phyloP scores from a whole-genome alignment of 2,113 vertebrate species.

The Danionella cerebrum region DNA sequence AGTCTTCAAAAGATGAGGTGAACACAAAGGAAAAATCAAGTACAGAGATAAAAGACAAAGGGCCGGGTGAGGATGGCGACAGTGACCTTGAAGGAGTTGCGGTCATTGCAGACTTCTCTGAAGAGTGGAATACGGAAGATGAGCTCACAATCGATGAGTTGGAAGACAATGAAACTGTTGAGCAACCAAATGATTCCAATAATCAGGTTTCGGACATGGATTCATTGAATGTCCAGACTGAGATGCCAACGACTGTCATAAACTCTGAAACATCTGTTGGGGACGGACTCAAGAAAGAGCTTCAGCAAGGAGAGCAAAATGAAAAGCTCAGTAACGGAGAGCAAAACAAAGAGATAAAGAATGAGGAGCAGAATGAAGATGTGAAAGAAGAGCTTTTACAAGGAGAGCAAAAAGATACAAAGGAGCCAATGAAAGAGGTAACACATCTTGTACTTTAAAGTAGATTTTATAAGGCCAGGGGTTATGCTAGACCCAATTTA shows the following conservation, averaged over 20 bases:
- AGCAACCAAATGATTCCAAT: background rate
- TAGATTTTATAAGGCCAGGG: too few relatives aligned
- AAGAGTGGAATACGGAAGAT: conserved; percentile 10
- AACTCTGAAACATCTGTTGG: background rate
- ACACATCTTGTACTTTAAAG: too few relatives aligned
- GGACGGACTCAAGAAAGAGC: background rate
- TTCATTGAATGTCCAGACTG: background rate
- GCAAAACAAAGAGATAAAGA: background rate
- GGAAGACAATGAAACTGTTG: background rate
- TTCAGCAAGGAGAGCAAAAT: background rate
- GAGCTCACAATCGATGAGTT: background rate
- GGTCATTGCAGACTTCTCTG: conserved; percentile 30
- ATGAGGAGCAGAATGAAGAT: background rate
- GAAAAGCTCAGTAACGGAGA: too few relatives aligned
- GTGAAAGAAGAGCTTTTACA: background rate
- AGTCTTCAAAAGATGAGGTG: background rate
- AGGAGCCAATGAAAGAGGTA: background rate
- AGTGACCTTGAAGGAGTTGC: conserved; percentile 35
- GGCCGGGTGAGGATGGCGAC: background rate
- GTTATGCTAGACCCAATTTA: too few relatives aligned
- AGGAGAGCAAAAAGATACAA: background rate
- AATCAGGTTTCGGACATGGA: background rate
- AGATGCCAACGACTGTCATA: background rate
- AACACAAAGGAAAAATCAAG: background rate
- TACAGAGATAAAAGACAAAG: background rate